These are phyloP conservation scores for Barnardius zonarius DNA, from an alignment of 2,113 vertebrate species.

Conservation along the genomic window DNA sequence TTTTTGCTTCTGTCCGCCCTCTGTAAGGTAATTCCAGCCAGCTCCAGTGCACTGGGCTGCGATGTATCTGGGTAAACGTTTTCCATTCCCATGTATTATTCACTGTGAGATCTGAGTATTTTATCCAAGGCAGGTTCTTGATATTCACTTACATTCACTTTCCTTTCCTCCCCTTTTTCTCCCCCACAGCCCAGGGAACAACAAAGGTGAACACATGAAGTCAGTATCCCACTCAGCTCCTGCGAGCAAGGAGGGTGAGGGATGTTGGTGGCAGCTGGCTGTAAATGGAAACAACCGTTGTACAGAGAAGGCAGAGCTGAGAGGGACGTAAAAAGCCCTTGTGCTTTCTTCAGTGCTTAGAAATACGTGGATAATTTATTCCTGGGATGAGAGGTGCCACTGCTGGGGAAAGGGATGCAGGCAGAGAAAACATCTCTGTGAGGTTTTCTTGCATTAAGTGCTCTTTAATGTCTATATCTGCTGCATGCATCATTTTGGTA, in stretches of 20 bases:
- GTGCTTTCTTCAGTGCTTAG: background rate
- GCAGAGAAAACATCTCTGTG: background rate
- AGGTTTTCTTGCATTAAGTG: background rate
- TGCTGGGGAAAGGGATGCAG: background rate
- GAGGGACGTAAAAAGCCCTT: background rate
- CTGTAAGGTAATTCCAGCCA: background rate
- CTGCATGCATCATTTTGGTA: background rate
- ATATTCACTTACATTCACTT: background rate
- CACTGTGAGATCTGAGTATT: slow-evolving; percentile 5
- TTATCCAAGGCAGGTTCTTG: background rate
- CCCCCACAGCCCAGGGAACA: background rate
- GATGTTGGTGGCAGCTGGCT: background rate
- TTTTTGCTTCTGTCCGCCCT: background rate
- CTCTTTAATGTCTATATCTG: background rate
- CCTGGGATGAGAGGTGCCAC: background rate
- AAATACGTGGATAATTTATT: background rate
- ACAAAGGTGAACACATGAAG: background rate
- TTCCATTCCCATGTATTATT: background rate
- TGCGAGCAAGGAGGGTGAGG: background rate
- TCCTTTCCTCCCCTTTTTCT: background rate
- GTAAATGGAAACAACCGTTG: background rate
- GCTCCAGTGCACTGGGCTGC: background rate
- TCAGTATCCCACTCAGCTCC: background rate
- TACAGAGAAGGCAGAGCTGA: background rate
- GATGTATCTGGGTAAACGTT: background rate